Percentiles rank a stretch among this genome's conserved stretches.
phyloP scores from a whole-genome alignment of 2,888 invertebrate species.

The Watsonalla binaria region DNA sequence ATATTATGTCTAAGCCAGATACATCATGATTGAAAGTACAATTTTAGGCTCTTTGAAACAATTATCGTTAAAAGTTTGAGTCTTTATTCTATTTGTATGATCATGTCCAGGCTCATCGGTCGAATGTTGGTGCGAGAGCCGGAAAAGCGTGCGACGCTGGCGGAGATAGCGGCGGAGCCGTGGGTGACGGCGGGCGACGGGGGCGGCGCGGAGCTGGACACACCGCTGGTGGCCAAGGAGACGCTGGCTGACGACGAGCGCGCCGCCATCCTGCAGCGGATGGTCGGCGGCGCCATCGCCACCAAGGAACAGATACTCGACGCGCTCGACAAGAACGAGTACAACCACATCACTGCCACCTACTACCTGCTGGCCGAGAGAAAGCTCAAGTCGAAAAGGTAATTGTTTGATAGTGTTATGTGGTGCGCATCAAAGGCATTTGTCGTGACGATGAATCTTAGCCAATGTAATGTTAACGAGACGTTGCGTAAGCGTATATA shows the following conservation, averaged over 20 bases:
- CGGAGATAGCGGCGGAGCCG: constrained; percentile 91
- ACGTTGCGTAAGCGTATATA: no score
- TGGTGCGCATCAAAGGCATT: no score
- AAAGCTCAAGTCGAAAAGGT: constrained; percentile 88
- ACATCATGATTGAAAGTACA: no score
- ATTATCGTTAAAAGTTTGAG: constrained; percentile 5
- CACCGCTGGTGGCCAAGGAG: constrained; percentile 92
- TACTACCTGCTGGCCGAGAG: constrained; percentile 97
- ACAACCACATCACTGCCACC: constrained; percentile 98
- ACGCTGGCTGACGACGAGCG: constrained; percentile 96
- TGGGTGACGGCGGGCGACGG: constrained; percentile 85
- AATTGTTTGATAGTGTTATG: no score
- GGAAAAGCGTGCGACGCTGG: constrained; percentile 90
- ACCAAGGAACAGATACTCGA: constrained; percentile 95
- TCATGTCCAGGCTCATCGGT: constrained; percentile 85
- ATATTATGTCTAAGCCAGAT: no score
- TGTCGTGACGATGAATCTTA: no score
- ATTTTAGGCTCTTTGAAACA: no score
- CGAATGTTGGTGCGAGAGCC: constrained; percentile 97
- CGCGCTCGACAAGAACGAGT: constrained; percentile 96
- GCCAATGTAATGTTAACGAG: no score
- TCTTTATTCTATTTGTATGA: no score
- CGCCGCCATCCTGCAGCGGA: constrained; percentile 93
- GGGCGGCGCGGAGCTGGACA: constrained; percentile 74
- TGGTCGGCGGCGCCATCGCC: constrained; percentile 97